Evolutionary conservation across 2,113 vertebrate species (phyloP).

Genomic region (Saguinus imperator): DNA sequence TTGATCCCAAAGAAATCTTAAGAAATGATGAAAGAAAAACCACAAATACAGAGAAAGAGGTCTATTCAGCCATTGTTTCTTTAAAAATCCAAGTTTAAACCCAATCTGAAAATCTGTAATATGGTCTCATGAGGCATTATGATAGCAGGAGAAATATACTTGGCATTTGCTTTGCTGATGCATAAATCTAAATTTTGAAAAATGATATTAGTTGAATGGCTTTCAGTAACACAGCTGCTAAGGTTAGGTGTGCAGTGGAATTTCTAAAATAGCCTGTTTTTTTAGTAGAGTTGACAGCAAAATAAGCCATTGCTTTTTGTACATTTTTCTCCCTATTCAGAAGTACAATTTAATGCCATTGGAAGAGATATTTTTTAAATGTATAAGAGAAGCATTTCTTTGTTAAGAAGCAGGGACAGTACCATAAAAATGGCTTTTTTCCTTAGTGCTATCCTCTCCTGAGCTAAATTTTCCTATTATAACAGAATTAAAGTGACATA

Average conservation of each 20-base stretch:
- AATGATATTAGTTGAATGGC: not conserved
- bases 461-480: not conserved
- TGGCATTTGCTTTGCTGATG: not conserved
- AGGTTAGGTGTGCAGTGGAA: not conserved
- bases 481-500: not conserved
- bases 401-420: not conserved
- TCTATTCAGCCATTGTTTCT: not conserved
- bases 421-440: not conserved
- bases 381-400: conserved; percentile 28
- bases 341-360: not conserved
- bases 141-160: not conserved
- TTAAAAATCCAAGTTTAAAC: conserved; percentile 41
- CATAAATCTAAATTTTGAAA: not conserved
- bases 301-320: not conserved
- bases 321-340: not conserved
- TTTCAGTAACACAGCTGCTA: not conserved
- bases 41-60: not conserved
- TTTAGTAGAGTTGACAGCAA: not conserved
- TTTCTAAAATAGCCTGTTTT: not conserved
- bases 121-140: not conserved
- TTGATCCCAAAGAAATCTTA: not conserved
- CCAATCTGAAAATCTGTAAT: not conserved
- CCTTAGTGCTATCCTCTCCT: not conserved
- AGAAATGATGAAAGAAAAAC: not conserved
- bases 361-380: not conserved